phyloP scores from a whole-genome alignment of 92 coral and sea anemone species.

The Meandrina meandrites region DNA sequence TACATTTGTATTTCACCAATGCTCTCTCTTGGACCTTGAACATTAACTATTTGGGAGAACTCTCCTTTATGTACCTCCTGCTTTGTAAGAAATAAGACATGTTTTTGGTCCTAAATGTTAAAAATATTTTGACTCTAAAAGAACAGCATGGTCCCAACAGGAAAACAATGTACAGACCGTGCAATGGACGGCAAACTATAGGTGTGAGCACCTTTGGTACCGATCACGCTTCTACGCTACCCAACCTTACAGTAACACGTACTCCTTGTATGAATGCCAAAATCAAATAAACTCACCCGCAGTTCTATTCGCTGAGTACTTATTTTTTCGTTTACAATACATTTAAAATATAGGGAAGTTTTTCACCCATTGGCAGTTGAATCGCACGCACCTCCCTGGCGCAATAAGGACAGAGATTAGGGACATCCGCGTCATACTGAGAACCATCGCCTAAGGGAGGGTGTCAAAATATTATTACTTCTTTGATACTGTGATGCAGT shows the following conservation, averaged over 20 bases:
- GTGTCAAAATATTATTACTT: slow-evolving; percentile 33
- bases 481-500: slow-evolving; percentile 21
- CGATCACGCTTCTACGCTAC: not conserved
- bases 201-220: slow-evolving; percentile 7
- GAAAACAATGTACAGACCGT: not conserved
- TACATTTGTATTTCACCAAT: not conserved
- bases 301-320: slow-evolving; percentile 9
- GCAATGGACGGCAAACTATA: not conserved
- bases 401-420: slow-evolving; percentile 37
- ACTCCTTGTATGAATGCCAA: slow-evolving; percentile 20
- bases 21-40: not conserved
- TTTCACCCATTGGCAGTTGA: slow-evolving; percentile 39
- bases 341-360: not conserved
- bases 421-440: slow-evolving; percentile 44
- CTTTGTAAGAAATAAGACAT: not conserved
- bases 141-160: slow-evolving; percentile 11
- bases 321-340: slow-evolving; percentile 12
- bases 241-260: not conserved
- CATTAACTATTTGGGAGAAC: not conserved
- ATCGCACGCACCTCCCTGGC: slow-evolving; percentile 45
- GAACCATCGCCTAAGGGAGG: slow-evolving; percentile 41
- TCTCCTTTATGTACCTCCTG: not conserved
- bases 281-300: not conserved
- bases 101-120: not conserved
- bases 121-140: slow-evolving; percentile 11